These are phyloP conservation scores for Percina caprodes DNA, from an alignment of 2,113 vertebrate genomes.

Conservation along the genomic window DNA sequence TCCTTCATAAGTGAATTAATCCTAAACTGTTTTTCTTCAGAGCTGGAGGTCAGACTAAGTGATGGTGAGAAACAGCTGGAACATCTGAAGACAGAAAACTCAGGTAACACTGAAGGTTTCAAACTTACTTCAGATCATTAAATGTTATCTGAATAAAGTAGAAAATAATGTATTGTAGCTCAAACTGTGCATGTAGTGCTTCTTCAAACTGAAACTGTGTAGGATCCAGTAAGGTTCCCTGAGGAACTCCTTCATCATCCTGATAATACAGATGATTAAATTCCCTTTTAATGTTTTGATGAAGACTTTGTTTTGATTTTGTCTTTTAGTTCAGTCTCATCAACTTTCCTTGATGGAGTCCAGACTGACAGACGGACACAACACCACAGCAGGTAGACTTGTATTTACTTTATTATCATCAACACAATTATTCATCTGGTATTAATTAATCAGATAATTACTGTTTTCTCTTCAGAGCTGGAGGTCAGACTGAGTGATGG, in stretches of 20 bases:
- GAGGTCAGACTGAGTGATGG: too few relatives aligned
- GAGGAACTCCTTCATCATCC: background rate
- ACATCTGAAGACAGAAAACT: background rate
- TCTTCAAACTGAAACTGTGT: background rate
- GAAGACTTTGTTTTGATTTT: background rate
- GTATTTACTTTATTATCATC: too few relatives aligned
- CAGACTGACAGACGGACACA: too few relatives aligned
- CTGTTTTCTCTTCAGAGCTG: too few relatives aligned
- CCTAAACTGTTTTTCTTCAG: background rate
- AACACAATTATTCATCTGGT: too few relatives aligned
- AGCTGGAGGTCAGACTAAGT: slow-evolving; percentile 8
- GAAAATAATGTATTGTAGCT: background rate
- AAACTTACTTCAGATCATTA: background rate
- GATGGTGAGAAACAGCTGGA: slow-evolving; percentile 4
- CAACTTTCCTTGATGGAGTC: too few relatives aligned
- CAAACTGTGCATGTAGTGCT: background rate
- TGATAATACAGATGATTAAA: background rate
- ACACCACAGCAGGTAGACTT: too few relatives aligned
- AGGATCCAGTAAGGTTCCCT: background rate
- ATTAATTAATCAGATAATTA: too few relatives aligned
- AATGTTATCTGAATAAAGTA: background rate
- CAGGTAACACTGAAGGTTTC: slow-evolving; percentile 14
- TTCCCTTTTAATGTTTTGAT: too few relatives aligned
- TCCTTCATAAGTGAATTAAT: too few relatives aligned
- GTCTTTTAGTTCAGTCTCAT: background rate